phyloP scores from a whole-genome alignment of 2,797 vertebrate genomes.

The Naso thynnoides region DNA sequence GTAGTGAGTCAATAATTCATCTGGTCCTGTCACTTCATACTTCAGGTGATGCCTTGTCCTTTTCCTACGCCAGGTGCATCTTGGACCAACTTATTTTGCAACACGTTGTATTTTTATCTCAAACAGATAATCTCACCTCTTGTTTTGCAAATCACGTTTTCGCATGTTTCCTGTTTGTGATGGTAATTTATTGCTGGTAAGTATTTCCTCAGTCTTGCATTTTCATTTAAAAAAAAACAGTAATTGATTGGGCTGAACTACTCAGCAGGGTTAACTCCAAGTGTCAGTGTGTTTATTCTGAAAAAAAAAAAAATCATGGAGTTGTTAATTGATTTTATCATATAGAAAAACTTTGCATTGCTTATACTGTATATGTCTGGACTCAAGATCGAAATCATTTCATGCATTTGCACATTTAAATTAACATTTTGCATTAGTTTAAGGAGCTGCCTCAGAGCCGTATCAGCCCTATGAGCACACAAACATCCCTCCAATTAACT shows the following conservation, averaged over 20 bases:
- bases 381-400: neutral
- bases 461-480: conserved; percentile 17
- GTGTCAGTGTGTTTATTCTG: too few relatives aligned
- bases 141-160: neutral
- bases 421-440: conserved; percentile 33
- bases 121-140: neutral
- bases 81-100: too few relatives aligned
- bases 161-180: neutral
- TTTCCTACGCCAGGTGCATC: neutral
- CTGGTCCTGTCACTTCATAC: neutral
- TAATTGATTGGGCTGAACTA: neutral
- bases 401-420: conserved; percentile 16
- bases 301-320: neutral
- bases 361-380: neutral
- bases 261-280: neutral
- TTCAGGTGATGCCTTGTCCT: neutral
- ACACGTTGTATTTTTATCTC: neutral
- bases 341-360: neutral
- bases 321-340: too few relatives aligned
- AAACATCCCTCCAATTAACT: conserved; percentile 61
- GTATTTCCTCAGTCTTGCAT: neutral
- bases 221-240: neutral
- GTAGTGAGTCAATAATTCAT: neutral
- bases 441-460: conserved; percentile 15
- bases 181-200: too few relatives aligned